phyloP scores from a whole-genome alignment of 2,888 invertebrate genomes.

The Metellina segmentata region DNA sequence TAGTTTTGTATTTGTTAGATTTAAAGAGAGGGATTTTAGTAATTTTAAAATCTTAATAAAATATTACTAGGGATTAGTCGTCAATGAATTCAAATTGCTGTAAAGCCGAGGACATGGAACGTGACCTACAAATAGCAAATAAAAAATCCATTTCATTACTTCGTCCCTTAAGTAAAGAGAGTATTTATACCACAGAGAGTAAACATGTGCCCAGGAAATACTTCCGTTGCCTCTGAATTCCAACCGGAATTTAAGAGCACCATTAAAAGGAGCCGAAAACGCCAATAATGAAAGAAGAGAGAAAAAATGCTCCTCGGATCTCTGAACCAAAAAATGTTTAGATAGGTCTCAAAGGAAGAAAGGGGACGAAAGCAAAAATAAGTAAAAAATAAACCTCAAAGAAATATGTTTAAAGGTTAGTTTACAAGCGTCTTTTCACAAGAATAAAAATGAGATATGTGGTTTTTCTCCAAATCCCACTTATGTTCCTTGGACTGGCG shows the following conservation, averaged over 20 bases:
- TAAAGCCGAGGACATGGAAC: neutral
- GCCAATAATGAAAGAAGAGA: constrained; percentile 16
- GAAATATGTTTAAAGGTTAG: constrained; percentile 40
- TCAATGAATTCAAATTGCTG: too few species aligned
- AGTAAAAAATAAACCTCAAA: constrained; percentile 2
- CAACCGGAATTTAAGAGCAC: constrained; percentile 55
- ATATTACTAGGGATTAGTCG: too few species aligned
- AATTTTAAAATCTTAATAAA: too few species aligned
- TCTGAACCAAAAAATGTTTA: constrained; percentile 46
- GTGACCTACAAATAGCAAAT: constrained; percentile 35
- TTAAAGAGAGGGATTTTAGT: too few species aligned
- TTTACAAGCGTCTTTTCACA: constrained; percentile 43
- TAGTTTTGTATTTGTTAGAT: too few species aligned
- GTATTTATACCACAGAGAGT: constrained; percentile 57
- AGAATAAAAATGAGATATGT: constrained; percentile 49
- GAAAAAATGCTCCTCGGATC: constrained; percentile 10
- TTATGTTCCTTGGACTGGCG: neutral
- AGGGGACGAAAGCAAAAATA: constrained; percentile 22
- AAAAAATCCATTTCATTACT: neutral
- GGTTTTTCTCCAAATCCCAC: constrained; percentile 36
- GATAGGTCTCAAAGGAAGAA: constrained; percentile 30
- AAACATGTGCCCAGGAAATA: constrained; percentile 59
- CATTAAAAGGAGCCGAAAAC: constrained; percentile 50
- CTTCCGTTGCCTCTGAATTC: constrained; percentile 54
- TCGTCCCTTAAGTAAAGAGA: constrained; percentile 21